These are phyloP conservation scores for Drosophila setosimentum DNA, from an alignment of 2,888 invertebrate genomes.

Conservation along the genomic window DNA sequence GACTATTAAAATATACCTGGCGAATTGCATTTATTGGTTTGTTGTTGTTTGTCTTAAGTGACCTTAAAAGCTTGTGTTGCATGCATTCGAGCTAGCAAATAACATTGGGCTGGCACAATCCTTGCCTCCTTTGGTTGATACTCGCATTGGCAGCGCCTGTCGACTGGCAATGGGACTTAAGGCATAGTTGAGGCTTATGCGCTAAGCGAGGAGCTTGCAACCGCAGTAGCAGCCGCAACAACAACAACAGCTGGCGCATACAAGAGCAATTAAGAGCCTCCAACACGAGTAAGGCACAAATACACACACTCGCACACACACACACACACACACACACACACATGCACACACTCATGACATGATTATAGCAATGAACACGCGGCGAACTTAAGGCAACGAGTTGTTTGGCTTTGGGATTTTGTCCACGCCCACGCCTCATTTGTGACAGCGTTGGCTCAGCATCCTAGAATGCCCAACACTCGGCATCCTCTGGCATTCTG, in stretches of 20 bases:
- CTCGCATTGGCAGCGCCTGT: conserved; percentile 9
- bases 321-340: conserved; percentile 5
- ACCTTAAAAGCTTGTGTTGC: too few species aligned
- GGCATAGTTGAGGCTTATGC: conserved; percentile 24
- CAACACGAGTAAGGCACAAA: conserved; percentile 53
- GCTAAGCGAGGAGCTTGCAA: conserved; percentile 28
- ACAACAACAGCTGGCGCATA: conserved; percentile 38
- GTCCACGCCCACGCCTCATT: conserved; percentile 5
- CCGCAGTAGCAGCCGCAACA: conserved; percentile 25
- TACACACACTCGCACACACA: conserved; percentile 7
- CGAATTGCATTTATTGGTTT: neutral
- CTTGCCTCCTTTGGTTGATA: neutral
- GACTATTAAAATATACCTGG: neutral
- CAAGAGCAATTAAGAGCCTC: conserved; percentile 71
- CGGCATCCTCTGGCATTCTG: neutral
- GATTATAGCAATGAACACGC: conserved; percentile 62
- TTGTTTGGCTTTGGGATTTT: conserved; percentile 41
- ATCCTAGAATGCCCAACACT: neutral
- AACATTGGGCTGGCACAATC: neutral
- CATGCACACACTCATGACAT: conserved; percentile 48
- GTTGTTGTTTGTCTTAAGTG: neutral
- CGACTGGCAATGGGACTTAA: neutral
- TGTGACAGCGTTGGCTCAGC: conserved; percentile 11
- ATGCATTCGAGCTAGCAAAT: neutral
- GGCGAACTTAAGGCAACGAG: conserved; percentile 26